Percentiles rank a stretch among this genome's conserved stretches.
Conservation (phyloP, 2,888 invertebrate species). For the Drosophila borborema region DNA sequence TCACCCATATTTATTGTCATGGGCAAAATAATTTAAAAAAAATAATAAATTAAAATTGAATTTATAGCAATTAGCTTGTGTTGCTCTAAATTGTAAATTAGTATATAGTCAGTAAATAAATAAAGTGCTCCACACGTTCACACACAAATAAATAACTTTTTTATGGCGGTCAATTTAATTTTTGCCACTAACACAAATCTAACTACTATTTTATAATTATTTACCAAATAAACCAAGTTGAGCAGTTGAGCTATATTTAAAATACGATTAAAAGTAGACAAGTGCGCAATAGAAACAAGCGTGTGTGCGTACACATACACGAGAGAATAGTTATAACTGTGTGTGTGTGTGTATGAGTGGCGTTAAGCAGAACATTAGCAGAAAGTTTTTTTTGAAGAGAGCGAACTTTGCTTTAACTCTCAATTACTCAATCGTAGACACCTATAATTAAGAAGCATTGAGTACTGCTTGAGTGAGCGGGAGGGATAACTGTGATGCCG, state of each 20-base stretch:
- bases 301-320: background rate
- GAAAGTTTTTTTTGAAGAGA: background rate
- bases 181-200: background rate
- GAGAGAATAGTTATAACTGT: background rate
- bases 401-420: background rate
- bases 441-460: background rate
- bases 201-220: background rate
- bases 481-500: background rate
- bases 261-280: background rate
- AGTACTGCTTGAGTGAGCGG: background rate
- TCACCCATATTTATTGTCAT: background rate
- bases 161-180: background rate
- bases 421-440: background rate
- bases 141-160: background rate
- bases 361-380: background rate
- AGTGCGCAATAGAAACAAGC: background rate
- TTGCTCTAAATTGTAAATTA: background rate
- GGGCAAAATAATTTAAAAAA: background rate
- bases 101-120: background rate
- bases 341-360: background rate
- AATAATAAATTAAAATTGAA: background rate
- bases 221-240: conserved; percentile 1
- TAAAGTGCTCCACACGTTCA: background rate
- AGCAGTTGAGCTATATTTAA: background rate
- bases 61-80: background rate